Evolutionary conservation across 2,113 vertebrate species (phyloP), one percentile per base, ranked within the genome.

Genomic region (Hassar affinis): DNA sequence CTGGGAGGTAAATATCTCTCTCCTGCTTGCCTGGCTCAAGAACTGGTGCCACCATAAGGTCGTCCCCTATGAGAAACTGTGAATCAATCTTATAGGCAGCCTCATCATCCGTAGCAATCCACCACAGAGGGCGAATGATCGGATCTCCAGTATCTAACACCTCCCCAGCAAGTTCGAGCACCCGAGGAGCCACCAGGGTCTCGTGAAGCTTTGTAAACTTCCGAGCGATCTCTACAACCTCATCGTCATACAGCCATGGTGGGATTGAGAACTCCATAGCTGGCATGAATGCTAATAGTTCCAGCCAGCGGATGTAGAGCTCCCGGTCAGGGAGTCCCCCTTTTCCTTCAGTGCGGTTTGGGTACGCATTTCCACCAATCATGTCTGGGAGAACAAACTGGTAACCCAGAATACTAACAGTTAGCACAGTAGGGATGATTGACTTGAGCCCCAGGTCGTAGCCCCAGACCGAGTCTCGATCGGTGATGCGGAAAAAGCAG

Each of bases 181-280:
- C 89, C 8, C 97, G 92, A 0, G 97, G 98, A 2, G 97, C 96
- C 87, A 99, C 97, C 27, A 99, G 92, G 0, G 93, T 94, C 86
- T 97, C 93, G 0, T 98, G 95, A 45, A 99, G 95, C 0, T 88
- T 85, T 0, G 95, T 95, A 90, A 99, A 99, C 88, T 96, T 98
- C 87, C 91, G 95, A 0, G 97, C 97, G 0, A 99, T 99, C 83
- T 95, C 91, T 25, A 98, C 93, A 74, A 99, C 97, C 84, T 97
- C 95, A 1, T 90, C 88, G 72, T 97, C 96, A 0, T 97, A 99
- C 12, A 92, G 92, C 97, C 98, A 99, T 0, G 98, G 98, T 0
- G 97, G 98, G 52, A 98, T 94, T 12, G 98, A 97, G 86, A 99
- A 99, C 92, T 98, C 96, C 98, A 99, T 97, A 61, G 96, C 96